Conservation (phyloP, 2,888 invertebrate species). For the Thalpophila matura region DNA sequence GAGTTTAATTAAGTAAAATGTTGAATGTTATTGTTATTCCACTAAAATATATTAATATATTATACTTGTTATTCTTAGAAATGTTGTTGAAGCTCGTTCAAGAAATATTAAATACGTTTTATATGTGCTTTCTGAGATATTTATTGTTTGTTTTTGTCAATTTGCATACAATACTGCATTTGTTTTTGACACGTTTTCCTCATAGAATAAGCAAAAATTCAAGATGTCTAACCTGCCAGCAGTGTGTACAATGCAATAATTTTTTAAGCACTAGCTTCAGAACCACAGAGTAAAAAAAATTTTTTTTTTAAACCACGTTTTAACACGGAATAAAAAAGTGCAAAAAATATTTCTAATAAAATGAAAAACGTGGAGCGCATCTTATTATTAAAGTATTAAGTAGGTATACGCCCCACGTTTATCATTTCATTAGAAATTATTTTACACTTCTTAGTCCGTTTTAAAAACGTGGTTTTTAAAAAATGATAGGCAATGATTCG, state of each 20-base stretch:
- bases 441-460: too few species aligned
- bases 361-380: too few species aligned
- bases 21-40: neutral
- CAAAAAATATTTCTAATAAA: too few species aligned
- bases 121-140: conserved; percentile 16
- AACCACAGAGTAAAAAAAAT: too few species aligned
- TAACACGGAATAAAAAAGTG: too few species aligned
- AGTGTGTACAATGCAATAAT: neutral
- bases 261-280: neutral
- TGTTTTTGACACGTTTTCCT: conserved; percentile 14
- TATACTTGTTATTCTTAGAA: conserved; percentile 3
- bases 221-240: neutral
- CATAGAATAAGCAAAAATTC: neutral
- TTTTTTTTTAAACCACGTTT: too few species aligned
- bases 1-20: neutral
- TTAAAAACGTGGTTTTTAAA: too few species aligned
- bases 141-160: conserved; percentile 29
- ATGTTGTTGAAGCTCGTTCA: neutral
- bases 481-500: too few species aligned
- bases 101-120: conserved; percentile 17
- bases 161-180: conserved; percentile 34
- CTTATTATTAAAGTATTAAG: too few species aligned
- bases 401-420: too few species aligned
- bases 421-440: too few species aligned
- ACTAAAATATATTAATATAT: neutral